Percentiles rank a stretch among this genome's conserved stretches.
Conservation (phyloP, 2,113 vertebrate species). For the Chitala chitala region DNA sequence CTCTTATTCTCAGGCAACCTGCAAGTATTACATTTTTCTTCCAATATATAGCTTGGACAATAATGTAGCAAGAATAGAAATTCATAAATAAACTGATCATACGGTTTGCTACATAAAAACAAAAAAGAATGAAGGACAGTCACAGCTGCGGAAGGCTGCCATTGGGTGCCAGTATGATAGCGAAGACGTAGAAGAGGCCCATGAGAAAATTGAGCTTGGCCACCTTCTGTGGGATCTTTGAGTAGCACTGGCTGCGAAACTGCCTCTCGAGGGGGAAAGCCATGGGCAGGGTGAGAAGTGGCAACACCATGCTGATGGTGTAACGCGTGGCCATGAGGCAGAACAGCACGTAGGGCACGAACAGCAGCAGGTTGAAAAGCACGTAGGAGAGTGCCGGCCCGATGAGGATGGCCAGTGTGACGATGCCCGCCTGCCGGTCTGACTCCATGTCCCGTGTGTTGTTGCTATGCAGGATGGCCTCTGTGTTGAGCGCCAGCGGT, state of each 20-base stretch:
- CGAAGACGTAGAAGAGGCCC: conserved; percentile 93
- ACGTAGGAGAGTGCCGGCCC: conserved; percentile 86
- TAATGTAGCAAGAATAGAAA: conserved; percentile 24
- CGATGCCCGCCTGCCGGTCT: conserved; percentile 86
- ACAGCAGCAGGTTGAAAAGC: conserved; percentile 83
- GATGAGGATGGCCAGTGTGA: conserved; percentile 91
- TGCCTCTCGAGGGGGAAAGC: conserved; percentile 89
- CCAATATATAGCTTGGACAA: conserved; percentile 32
- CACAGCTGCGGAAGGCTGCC: conserved; percentile 80
- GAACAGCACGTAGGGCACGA: conserved; percentile 87
- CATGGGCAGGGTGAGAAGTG: conserved; percentile 88
- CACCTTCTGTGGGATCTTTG: conserved; percentile 86
- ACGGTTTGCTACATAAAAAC: conserved; percentile 3
- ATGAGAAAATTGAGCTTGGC: conserved; percentile 92
- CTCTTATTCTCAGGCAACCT: no score
- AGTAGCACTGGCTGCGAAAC: conserved; percentile 82
- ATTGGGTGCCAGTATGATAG: conserved; percentile 77
- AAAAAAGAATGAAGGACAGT: conserved; percentile 32
- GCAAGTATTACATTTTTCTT: no score
- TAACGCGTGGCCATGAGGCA: conserved; percentile 86
- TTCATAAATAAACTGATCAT: conserved; percentile 47
- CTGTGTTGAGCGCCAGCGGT: conserved; percentile 88
- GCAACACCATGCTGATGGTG: conserved; percentile 90
- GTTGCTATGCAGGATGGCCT: conserved; percentile 98
- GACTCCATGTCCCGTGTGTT: conserved; percentile 96